A percentile compares a stretch with the other conserved stretches of the same genome.
Evolutionary conservation across 2,888 invertebrate species (phyloP).

Genomic region (Drosophila histrio): DNA sequence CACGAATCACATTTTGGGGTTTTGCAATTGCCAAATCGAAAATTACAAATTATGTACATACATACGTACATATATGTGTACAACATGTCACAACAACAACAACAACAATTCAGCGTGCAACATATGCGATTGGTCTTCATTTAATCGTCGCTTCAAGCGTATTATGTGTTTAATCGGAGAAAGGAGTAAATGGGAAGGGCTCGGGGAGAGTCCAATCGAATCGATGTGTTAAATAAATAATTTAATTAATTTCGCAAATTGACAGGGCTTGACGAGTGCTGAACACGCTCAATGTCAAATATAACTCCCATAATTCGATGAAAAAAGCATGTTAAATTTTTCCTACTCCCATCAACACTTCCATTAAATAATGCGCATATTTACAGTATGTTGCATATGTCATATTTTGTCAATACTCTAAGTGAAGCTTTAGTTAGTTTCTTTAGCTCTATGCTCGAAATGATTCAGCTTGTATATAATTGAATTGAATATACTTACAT

Average conservation of each 20-base stretch:
- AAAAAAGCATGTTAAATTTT: constrained; percentile 37
- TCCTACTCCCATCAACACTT: constrained; percentile 14
- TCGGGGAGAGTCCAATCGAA: constrained; percentile 5
- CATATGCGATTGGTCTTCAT: constrained; percentile 15
- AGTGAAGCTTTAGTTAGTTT: background rate
- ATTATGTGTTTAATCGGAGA: background rate
- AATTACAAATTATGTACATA: constrained; percentile 43
- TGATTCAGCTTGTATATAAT: background rate
- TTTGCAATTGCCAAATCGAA: constrained; percentile 30
- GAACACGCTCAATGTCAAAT: constrained; percentile 36
- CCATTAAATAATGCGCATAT: constrained; percentile 27
- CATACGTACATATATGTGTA: background rate
- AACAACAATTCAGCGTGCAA: constrained; percentile 15
- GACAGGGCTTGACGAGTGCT: constrained; percentile 54
- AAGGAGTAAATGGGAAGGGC: background rate
- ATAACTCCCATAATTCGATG: constrained; percentile 22
- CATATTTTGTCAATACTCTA: background rate
- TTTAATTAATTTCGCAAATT: constrained; percentile 73
- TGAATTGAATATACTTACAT: no score
- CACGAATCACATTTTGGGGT: constrained; percentile 30
- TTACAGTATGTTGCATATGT: background rate
- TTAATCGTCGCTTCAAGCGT: constrained; percentile 18
- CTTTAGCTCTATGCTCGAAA: background rate
- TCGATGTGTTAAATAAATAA: constrained; percentile 70
- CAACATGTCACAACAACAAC: constrained; percentile 12